Percentiles rank a stretch among this genome's conserved stretches.
These are phyloP conservation scores for Colaptes auratus DNA, from an alignment of 2,113 vertebrate genomes.

Conservation along the genomic window DNA sequence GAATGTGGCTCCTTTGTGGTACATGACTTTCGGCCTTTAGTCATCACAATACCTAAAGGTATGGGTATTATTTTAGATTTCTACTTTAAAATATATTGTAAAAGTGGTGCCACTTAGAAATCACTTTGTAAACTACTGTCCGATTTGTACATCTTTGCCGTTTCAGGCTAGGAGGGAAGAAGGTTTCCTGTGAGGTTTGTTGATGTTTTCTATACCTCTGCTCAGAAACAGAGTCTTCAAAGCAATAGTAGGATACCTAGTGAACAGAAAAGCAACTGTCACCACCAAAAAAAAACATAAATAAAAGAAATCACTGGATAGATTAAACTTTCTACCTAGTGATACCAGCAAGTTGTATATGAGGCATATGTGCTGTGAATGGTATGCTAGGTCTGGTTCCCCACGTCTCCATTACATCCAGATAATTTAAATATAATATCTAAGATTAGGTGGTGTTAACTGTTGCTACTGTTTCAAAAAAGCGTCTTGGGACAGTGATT, in stretches of 20 bases:
- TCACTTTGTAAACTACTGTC: neutral
- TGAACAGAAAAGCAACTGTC: neutral
- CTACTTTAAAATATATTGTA: neutral
- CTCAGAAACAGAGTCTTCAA: neutral
- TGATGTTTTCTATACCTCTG: neutral
- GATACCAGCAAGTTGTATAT: neutral
- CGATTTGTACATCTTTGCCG: neutral
- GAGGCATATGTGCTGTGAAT: neutral
- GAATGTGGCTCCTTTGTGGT: neutral
- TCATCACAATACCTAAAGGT: neutral
- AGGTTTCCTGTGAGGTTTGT: neutral
- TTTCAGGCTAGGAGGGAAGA: neutral
- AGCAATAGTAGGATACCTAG: neutral
- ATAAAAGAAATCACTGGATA: neutral
- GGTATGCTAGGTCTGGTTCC: neutral
- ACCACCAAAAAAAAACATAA: neutral
- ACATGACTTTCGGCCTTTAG: neutral
- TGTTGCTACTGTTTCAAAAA: neutral
- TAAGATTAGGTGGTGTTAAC: neutral
- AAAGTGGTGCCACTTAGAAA: accelerated
- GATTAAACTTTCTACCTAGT: neutral
- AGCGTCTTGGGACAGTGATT: neutral
- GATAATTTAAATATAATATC: neutral
- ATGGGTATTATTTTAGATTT: neutral
- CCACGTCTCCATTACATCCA: neutral